Base-by-base conservation (phyloP, 92 coral and sea anemone species). In the Isaurus tuberculatus region DNA sequence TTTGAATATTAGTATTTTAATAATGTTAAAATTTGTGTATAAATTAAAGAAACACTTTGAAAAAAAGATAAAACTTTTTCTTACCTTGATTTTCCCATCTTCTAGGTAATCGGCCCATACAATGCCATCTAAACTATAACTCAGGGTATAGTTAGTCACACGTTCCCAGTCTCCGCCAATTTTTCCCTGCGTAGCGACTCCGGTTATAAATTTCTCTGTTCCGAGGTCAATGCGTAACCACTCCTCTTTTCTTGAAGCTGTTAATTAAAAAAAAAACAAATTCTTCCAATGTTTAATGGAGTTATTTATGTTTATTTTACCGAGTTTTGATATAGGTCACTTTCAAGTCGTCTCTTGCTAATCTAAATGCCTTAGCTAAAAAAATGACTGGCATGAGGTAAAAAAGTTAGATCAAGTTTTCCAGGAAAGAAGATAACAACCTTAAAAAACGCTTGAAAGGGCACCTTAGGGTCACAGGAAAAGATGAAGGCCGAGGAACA, bases 201-300 rank as follows among this genome's bases (percentile, higher is more conserved):
- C 81, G 19, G 46, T 75, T 16, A 75, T 22, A 22, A 31, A 67
- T 58, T 65, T 75, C 8, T 75, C 32, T 22, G 20, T 55, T 28
- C 81, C 81, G 33, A 75, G 81, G 67, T 75, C 81, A 75, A 75
- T 42, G 0, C 81, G 81, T 33, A 75, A 25, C 81, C 81, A 75
- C 2, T 55, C 30, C 22, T 3, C 46, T 34, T 13, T 7, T 2
- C 81, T 26, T 19, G 81, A 31, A n/a, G 10, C 26, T 55, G n/a
- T 16, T 16, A 11, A 34, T 53, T 30, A 20, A 53, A 20, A 17
- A n/a, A n/a, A 51, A 32, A 5, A 16, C 13, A 49, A 4, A 74
- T 26, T 32, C 20, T 22, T 9, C 51, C 13, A 17, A 9, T 44
- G 15, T 44, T 13, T 17, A 44, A 9, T 4, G 51, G 51, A 9